Base-by-base conservation (phyloP, 2,113 vertebrate genomes). In the Pogonocichla stellata region DNA sequence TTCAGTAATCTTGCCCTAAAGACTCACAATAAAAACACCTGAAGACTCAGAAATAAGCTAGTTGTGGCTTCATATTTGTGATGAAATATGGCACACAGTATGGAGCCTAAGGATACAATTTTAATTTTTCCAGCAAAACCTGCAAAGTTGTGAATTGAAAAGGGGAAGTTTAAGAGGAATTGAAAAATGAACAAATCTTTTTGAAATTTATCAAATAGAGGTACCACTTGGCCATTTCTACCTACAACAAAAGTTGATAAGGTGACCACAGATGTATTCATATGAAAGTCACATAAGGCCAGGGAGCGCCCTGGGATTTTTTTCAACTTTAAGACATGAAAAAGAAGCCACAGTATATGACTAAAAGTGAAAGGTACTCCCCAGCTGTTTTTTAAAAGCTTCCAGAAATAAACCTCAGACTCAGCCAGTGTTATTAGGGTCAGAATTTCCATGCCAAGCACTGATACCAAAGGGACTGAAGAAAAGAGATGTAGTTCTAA, bases 301-400 rank as follows among this genome's bases (percentile, higher is more conserved):
- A 96, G 34, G 45, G 19, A 85, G 73, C 94, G 38, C 57, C 33
- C 40, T 65, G 58, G 40, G 73, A 65, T 33, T 86, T 65, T 86
- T 91, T 93, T 92, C 45, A 84, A 72, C 65, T 90, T 64, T 47
- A 86, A 82, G 48, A 91, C 54, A 51, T 20, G 23, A 74, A 91
- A 80, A 88, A 90, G 64, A 83, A 91, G 78, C 8, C 36, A 67
- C 43, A 60, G 58, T 29, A 17, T 74, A 50, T 50, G 51, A 95
- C 73, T 87, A 36, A 67, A 86, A 86, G 69, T 66, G 88, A 92
- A 95, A 95, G 87, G 84, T 89, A 94, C 22, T 93, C 92, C 87
- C 92, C 33, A 86, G 94, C 4, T 91, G 77, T 80, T 83, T 91
- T 90, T 84, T 92, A 96, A 96, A 95, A 95, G 90, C 72, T 90